Evolutionary conservation across 1,140 invertebrate species (phyloP), one percentile per base, ranked within the genome.

Genomic region (Neodiprion virginianus): DNA sequence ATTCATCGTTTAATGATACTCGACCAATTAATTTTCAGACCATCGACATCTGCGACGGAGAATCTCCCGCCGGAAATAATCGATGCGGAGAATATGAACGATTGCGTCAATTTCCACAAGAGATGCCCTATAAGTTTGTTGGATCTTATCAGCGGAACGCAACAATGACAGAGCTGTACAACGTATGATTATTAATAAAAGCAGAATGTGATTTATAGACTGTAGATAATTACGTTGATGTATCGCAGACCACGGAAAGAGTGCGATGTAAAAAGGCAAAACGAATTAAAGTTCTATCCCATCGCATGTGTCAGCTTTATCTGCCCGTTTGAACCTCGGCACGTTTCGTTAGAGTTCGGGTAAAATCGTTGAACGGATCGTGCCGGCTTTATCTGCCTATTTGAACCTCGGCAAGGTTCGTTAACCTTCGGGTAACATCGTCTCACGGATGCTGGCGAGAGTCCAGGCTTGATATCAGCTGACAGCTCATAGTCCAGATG

Each of bases 91-190:
- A 81, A 79, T 49, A 76, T 79, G n/a, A 76, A 77, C 23, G 78
- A 89, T 73, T 90, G 89, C 67, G 74, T 81, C 21, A 79, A 77
- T 48, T 85, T 81, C 71, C 80, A 81, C 40, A 80, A 83, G 67
- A 77, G 83, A 14, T 90, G 89, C 76, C 78, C 86, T 7, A 78
- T 88, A 17, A 89, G 85, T 83, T 72, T 89, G 65, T 78, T 90
- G 69, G 81, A 84, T 75, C 67, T 86, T 50, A 82, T 89, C 72
- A 87, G 75, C 49, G 11, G 5, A 40, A 40, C 28, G 5, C 28
- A 40, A 40, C 28, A 40, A 40, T 40, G 28, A 40, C 28, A 40
- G 28, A 40, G 28, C 28, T 40, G 28, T 40, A 40, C 28, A 40
- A 5, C 28, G 28, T 40, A 40, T 40, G 2, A 5, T 40, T 40